Evolutionary conservation across 2,797 vertebrate genomes (phyloP).

Genomic region (Eospalax fontanierii): DNA sequence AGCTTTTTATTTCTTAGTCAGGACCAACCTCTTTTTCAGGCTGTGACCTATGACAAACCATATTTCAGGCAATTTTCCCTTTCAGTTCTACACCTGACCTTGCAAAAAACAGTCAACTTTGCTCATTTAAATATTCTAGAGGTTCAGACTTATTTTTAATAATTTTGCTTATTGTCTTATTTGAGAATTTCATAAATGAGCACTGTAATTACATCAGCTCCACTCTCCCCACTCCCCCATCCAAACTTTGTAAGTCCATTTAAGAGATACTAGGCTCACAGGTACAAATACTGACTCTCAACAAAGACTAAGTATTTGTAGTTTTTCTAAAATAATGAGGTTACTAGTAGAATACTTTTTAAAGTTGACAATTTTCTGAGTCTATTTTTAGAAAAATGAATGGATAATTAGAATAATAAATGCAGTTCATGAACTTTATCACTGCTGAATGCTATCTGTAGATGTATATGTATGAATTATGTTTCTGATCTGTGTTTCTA

Average conservation of each 20-base stretch:
- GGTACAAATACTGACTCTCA: not conserved
- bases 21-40: not conserved
- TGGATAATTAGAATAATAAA: constrained; percentile 29
- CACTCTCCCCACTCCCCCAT: too few species aligned
- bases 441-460: not conserved
- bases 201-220: too few species aligned
- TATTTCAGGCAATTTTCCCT: not conserved
- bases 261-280: not conserved
- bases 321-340: constrained; percentile 31
- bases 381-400: constrained; percentile 59
- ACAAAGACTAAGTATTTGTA: not conserved
- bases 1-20: not conserved
- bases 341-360: not conserved
- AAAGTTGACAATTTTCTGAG: not conserved
- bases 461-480: not conserved
- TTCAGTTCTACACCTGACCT: not conserved
- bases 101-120: not conserved
- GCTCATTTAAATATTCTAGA: not conserved
- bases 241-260: not conserved
- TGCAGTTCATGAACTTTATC: constrained; percentile 23
- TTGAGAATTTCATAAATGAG: too few species aligned
- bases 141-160: not conserved
- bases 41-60: not conserved
- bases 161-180: too few species aligned
- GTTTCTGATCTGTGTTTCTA: constrained; percentile 39